Evolutionary conservation across 2,888 invertebrate genomes (phyloP), one percentile per base, ranked within the genome.

Genomic region (Eristalinus aeneus): DNA sequence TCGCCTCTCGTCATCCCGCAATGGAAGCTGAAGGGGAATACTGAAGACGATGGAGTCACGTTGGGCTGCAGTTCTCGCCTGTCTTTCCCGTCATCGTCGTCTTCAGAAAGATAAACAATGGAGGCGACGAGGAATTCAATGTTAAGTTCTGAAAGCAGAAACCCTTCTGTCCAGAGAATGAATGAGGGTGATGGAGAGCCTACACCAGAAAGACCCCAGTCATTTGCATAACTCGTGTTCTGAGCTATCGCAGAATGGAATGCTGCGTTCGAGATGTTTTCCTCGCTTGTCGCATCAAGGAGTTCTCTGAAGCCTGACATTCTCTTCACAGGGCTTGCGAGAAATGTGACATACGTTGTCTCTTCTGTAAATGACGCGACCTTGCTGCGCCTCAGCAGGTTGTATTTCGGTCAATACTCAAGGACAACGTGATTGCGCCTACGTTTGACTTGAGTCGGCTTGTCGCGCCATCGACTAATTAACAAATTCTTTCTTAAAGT

Each of bases 221-320:
- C 68, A 76, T 76, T 69, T 76, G 68, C 61, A 76, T 68, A 68
- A 76, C 68, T 76, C 61, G 46, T 46, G 68, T 68, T 76, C 61
- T 16, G 67, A 68, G 53, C 68, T 34, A 16, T 27, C 53, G 67
- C 39, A 46, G 67, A 60, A 61, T 75, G 73, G 12, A 27, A 16
- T 67, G 20, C 54, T 2, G 53, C 20, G 12, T 20, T 74, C 56
- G 56, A 36, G 12, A 46, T 61, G 20, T 32, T 72, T 72, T 12
- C 31, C 32, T 46, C 61, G n/a, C 12, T 0, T 31, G 58, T 58
- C 27, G 69, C n/a, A 8, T n/a, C 16, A 16, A 46, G 46, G 46
- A 46, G 46, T 46, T 46, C 46, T 46, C 8, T 46, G 46, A 46
- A 46, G 34, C 34, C 9, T 34, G 34, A 34, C 34, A 10, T 10